Evolutionary conservation across 2,797 vertebrate species (phyloP).

Genomic region (Limnodromus scolopaceus): DNA sequence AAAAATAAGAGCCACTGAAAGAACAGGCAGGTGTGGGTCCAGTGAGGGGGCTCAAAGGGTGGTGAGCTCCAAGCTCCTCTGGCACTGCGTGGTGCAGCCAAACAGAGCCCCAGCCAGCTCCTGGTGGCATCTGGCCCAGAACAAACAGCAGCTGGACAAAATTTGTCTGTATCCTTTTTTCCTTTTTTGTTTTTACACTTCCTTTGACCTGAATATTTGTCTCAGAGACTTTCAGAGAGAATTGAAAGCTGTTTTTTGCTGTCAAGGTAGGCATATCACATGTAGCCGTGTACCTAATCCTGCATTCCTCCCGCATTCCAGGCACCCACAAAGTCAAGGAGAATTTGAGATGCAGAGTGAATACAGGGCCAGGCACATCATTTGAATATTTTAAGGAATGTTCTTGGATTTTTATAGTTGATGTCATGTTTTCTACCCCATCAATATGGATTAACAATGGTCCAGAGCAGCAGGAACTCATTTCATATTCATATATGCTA

Average conservation of each 20-base stretch:
- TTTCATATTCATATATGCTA: slow-evolving; percentile 76
- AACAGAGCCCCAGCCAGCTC: neutral
- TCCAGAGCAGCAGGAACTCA: slow-evolving; percentile 73
- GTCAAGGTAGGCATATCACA: slow-evolving; percentile 10
- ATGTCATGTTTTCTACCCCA: slow-evolving; percentile 69
- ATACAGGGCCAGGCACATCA: slow-evolving; percentile 46
- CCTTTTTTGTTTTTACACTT: neutral
- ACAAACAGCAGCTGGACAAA: neutral
- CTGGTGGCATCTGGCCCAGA: neutral
- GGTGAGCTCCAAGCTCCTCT: accelerated
- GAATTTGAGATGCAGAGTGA: slow-evolving; percentile 62
- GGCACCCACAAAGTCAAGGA: slow-evolving; percentile 45
- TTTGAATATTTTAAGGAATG: slow-evolving; percentile 71
- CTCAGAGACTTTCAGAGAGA: neutral
- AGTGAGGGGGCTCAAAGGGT: neutral
- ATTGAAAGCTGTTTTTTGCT: neutral
- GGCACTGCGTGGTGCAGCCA: neutral
- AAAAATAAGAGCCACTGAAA: neutral
- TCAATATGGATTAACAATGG: slow-evolving; percentile 73
- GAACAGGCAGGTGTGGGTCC: neutral
- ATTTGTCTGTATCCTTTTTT: neutral
- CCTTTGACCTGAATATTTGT: slow-evolving; percentile 18
- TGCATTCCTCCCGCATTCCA: slow-evolving; percentile 58
- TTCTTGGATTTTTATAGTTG: slow-evolving; percentile 59
- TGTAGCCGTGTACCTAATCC: neutral